Conservation (phyloP, 2,888 invertebrate genomes). For the Formica aserva region DNA sequence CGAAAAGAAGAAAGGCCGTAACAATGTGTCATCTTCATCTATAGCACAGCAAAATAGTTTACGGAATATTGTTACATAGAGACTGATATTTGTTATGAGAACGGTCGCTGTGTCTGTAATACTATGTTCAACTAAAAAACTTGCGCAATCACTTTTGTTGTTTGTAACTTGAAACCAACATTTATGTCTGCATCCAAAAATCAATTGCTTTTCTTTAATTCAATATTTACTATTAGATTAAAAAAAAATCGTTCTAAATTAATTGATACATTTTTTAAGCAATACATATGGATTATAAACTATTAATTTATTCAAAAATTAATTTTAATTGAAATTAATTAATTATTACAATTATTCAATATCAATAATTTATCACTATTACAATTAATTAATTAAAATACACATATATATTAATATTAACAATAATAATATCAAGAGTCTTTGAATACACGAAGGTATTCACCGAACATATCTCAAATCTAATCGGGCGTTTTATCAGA, state of each 20-base stretch:
- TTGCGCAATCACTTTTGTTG: background rate
- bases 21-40: constrained; percentile 2
- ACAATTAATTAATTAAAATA: background rate
- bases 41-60: background rate
- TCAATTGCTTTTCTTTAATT: background rate
- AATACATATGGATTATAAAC: background rate
- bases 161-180: background rate
- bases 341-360: no score
- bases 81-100: background rate
- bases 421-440: background rate
- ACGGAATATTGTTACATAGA: constrained; percentile 7
- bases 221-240: background rate
- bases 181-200: background rate
- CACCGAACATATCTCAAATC: background rate
- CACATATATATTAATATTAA: constrained; percentile 6
- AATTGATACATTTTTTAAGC: background rate
- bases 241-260: background rate
- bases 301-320: background rate
- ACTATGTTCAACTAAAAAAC: background rate
- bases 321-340: background rate
- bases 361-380: no score
- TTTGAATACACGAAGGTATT: background rate
- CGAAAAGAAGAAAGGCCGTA: background rate
- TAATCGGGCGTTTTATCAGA: constrained; percentile 36
- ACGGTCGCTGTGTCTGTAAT: background rate